Conservation (phyloP, 2,113 vertebrate genomes). For the Antechinus flavipes region DNA sequence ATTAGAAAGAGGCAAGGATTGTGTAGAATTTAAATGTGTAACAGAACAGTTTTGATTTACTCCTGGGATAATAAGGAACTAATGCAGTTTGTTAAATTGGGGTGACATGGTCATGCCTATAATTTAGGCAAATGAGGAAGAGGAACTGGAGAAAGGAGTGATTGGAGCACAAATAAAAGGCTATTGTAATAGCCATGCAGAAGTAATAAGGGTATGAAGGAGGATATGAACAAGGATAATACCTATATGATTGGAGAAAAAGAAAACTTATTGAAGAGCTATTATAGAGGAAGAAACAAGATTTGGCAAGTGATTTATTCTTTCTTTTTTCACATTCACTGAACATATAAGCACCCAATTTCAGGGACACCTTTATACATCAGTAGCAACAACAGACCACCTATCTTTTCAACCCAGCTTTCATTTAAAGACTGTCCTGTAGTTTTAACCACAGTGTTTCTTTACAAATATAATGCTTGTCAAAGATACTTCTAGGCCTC, state of each 20-base stretch:
- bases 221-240: background rate
- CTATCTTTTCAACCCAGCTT: background rate
- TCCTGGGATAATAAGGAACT: background rate
- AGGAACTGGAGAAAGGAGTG: background rate
- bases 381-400: background rate
- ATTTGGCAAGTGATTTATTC: background rate
- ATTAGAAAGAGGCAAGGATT: background rate
- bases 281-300: background rate
- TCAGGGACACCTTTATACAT: background rate
- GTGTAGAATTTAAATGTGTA: background rate
- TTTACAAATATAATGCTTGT: background rate
- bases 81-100: background rate
- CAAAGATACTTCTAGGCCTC: conserved; percentile 12
- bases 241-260: background rate
- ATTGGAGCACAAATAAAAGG: background rate
- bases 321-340: background rate
- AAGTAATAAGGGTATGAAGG: background rate
- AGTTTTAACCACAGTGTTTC: background rate
- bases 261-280: background rate
- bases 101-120: background rate
- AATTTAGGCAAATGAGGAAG: background rate
- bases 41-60: background rate
- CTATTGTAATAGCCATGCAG: background rate
- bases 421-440: background rate
- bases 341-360: background rate